Base-by-base conservation (phyloP, 2,797 vertebrate species). In the Valencia hispanica region DNA sequence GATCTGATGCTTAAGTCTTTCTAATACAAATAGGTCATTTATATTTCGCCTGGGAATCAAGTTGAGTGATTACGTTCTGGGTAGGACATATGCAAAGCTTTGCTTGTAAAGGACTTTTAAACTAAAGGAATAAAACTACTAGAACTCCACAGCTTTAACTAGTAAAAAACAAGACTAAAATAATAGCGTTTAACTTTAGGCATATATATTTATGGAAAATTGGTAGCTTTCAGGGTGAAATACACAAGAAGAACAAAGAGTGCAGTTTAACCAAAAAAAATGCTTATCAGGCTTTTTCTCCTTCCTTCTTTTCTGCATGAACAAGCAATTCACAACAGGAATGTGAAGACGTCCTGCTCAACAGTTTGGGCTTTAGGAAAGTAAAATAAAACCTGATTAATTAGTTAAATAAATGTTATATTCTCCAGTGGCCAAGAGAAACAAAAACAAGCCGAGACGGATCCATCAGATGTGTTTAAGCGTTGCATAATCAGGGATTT, bases 241-340 rank as follows among this genome's bases (percentile, higher is more conserved):
- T 70, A 91, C 90, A 91, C 82, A 80, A 0, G 0, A 72, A 79
- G 69, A 80, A 70, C 47, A 1, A 11, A 78, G 66, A 78, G 81
- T 20, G n/a, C 27, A 15, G 34, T n/a, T 61, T 70, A 76, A 75
- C 72, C 43, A 25, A 30, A 65, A 55, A 30, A 27, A 15, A 20
- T 30, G 66, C 78, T 88, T 80, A 87, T 84, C 83, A 80, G 77
- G 78, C 74, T 75, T 83, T 81, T 88, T 85, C 84, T 82, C 81
- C 86, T 87, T 88, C 86, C 83, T 83, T 45, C 70, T 75, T 87
- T 89, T 91, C 87, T 86, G 90, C 89, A 91, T 90, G 91, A 93
- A 84, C 74, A 90, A 93, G 91, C 89, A 81, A 87, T 90, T 90
- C 72, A 53, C 20, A 30, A n/a, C 74, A 81, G 86, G 90, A 92